These are phyloP conservation scores for Carcharodon carcharias DNA, from an alignment of 2,797 vertebrate species.

Conservation along the genomic window DNA sequence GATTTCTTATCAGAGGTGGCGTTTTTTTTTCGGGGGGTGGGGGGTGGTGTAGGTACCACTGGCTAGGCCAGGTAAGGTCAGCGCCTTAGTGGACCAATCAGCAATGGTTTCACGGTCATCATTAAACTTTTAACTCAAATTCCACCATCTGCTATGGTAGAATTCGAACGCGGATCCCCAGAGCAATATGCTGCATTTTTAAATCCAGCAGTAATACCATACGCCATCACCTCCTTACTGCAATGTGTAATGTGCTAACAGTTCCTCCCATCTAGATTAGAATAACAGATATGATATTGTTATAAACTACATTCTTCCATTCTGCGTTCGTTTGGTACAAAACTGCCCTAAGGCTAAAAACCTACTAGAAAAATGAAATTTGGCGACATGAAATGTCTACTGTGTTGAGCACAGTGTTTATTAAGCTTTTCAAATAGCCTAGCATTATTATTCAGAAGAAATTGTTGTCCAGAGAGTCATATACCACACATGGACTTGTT, in stretches of 20 bases:
- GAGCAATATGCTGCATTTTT: too few species aligned
- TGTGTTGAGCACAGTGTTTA: neutral
- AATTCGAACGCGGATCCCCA: too few species aligned
- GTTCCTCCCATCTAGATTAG: neutral
- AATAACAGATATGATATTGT: neutral
- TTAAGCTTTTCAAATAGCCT: neutral
- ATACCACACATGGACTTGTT: neutral
- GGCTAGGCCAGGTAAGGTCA: too few species aligned
- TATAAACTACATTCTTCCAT: neutral
- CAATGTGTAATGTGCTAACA: neutral
- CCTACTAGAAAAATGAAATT: neutral
- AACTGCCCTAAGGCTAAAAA: neutral
- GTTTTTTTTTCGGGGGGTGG: too few species aligned
- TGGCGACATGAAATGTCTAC: neutral
- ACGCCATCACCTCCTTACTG: neutral
- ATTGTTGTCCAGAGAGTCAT: neutral
- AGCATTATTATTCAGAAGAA: neutral
- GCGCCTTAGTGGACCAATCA: too few species aligned
- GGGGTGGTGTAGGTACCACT: too few species aligned
- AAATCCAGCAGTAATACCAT: too few species aligned
- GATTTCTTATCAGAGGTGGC: neutral
- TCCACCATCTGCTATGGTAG: too few species aligned
- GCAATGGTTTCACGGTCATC: too few species aligned
- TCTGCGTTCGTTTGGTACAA: neutral
- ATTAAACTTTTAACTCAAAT: too few species aligned